Conservation (phyloP, 2,888 invertebrate species). For the Mythimna lalbum region DNA sequence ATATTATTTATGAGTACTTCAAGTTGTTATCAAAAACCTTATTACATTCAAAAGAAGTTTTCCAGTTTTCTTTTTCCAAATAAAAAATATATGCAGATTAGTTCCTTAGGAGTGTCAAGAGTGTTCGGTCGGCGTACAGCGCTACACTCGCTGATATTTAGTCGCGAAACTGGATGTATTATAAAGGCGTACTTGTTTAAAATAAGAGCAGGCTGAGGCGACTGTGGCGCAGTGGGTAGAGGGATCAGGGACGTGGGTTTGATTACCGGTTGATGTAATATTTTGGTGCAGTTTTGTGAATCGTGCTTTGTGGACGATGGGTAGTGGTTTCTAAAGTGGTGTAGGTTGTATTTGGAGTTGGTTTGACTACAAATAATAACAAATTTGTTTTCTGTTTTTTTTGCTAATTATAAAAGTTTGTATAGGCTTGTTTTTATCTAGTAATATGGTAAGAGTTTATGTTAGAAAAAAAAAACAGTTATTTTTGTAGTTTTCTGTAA, state of each 20-base stretch:
- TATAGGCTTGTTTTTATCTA: neutral
- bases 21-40: neutral
- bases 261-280: slow-evolving; percentile 68
- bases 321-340: neutral
- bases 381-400: neutral
- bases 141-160: slow-evolving; percentile 91
- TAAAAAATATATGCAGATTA: slow-evolving; percentile 32
- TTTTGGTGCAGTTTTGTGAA: neutral
- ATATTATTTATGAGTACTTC: neutral
- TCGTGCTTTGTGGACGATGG: neutral
- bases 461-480: too few species aligned
- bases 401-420: neutral
- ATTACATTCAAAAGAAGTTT: neutral
- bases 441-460: too few species aligned
- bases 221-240: slow-evolving; percentile 64
- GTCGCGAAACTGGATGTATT: slow-evolving; percentile 91
- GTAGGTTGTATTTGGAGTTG: neutral
- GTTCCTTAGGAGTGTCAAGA: slow-evolving; percentile 77
- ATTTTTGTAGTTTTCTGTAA: neutral
- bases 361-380: neutral
- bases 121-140: slow-evolving; percentile 68
- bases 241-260: slow-evolving; percentile 67
- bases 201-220: slow-evolving; percentile 85
- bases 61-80: neutral
- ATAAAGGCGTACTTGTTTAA: slow-evolving; percentile 90